phyloP scores from a whole-genome alignment of 1,140 invertebrate species.

The Thalassaphorura encarpata region DNA sequence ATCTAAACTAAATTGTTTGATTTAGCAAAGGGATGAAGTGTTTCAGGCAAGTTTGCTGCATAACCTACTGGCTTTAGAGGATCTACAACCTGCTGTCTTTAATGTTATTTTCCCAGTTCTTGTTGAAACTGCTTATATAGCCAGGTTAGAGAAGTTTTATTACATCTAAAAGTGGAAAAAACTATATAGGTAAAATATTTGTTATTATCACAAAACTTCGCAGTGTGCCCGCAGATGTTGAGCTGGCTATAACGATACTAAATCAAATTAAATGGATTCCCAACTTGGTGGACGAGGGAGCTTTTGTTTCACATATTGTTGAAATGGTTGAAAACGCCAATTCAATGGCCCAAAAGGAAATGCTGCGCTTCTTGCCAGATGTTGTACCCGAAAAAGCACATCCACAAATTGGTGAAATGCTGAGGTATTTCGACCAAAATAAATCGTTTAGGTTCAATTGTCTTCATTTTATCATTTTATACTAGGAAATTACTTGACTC shows the following conservation, averaged over 20 bases:
- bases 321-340: slow-evolving; percentile 13
- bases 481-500: slow-evolving; percentile 7
- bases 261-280: slow-evolving; percentile 26
- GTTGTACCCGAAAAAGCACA: slow-evolving; percentile 18
- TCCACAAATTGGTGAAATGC: slow-evolving; percentile 9
- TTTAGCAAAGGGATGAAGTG: slow-evolving; percentile 14
- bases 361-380: slow-evolving; percentile 20
- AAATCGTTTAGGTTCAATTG: not conserved
- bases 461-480: not conserved
- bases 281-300: slow-evolving; percentile 7
- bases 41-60: slow-evolving; percentile 20
- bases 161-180: too few species aligned
- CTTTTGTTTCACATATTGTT: not conserved
- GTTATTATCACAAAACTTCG: not conserved
- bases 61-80: slow-evolving; percentile 10
- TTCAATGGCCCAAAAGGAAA: slow-evolving; percentile 6
- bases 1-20: not conserved
- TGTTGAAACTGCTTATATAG: slow-evolving; percentile 4
- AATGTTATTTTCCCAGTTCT: slow-evolving; percentile 13
- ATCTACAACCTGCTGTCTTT: slow-evolving; percentile 15
- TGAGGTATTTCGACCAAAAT: slow-evolving; percentile 12
- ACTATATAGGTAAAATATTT: not conserved
- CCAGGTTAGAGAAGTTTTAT: slow-evolving; percentile 8
- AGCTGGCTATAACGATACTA: slow-evolving; percentile 6
- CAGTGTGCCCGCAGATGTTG: slow-evolving; percentile 13